Evolutionary conservation across 2,113 vertebrate genomes (phyloP).

Genomic region (Sigmodon hispidus): DNA sequence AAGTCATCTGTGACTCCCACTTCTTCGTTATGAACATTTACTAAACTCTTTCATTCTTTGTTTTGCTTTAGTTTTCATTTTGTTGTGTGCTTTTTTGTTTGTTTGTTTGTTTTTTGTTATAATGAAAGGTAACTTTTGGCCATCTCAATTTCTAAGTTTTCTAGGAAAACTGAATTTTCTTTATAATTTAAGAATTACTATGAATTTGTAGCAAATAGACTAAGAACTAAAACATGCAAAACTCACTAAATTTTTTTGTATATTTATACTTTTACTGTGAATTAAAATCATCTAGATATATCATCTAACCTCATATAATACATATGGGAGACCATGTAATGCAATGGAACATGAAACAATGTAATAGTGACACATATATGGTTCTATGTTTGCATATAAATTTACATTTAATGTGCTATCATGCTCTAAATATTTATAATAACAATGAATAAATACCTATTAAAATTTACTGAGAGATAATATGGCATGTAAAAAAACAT

Average conservation of each 20-base stretch:
- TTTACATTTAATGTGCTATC: slow-evolving; percentile 12
- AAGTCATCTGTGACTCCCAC: background rate
- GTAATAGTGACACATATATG: background rate
- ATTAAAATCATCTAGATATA: slow-evolving; percentile 3
- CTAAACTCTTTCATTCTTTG: background rate
- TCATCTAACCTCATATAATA: background rate
- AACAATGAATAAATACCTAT: slow-evolving; percentile 10
- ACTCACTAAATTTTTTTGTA: background rate
- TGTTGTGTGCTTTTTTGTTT: too few species aligned
- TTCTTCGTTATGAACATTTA: slow-evolving; percentile 34
- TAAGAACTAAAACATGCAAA: slow-evolving; percentile 2
- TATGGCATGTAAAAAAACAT: slow-evolving; percentile 37
- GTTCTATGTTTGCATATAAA: background rate
- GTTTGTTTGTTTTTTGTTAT: background rate
- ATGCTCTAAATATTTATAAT: background rate
- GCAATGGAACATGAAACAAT: background rate
- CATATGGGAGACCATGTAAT: background rate
- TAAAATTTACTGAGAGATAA: background rate
- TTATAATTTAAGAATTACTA: slow-evolving; percentile 2
- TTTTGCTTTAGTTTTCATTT: background rate
- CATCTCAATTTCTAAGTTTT: background rate
- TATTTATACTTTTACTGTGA: background rate
- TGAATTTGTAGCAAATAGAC: background rate
- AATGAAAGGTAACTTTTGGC: slow-evolving; percentile 31
- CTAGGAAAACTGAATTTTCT: slow-evolving; percentile 1